Conservation (phyloP, 2,888 invertebrate species). For the Acleris literana region DNA sequence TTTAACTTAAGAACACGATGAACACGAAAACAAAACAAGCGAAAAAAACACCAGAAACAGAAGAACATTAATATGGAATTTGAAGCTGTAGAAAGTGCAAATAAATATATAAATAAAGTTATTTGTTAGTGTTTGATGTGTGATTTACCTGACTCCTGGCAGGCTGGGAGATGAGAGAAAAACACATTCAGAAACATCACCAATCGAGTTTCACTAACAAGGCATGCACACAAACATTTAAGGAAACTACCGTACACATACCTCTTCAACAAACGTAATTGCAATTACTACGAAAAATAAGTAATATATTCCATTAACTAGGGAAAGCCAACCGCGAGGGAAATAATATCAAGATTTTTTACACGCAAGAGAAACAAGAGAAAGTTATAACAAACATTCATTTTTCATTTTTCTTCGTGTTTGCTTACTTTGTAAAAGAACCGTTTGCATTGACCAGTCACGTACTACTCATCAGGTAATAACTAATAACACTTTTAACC, state of each 20-base stretch:
- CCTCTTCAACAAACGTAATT: constrained; percentile 63
- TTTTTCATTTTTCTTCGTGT: background rate
- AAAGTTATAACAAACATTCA: constrained; percentile 53
- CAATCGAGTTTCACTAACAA: constrained; percentile 72
- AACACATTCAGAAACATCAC: constrained; percentile 83
- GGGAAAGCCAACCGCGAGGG: constrained; percentile 75
- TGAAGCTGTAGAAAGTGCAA: constrained; percentile 40
- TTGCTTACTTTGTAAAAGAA: background rate
- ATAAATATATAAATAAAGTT: constrained; percentile 39
- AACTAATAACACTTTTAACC: constrained; percentile 41
- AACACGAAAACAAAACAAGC: too few relatives aligned
- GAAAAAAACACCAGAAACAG: too few relatives aligned
- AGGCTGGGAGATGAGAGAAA: constrained; percentile 84
- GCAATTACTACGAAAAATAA: constrained; percentile 68
- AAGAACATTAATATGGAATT: too few relatives aligned
- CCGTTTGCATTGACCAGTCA: too few relatives aligned
- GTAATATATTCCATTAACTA: constrained; percentile 74
- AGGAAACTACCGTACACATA: constrained; percentile 55
- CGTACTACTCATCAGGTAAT: too few relatives aligned
- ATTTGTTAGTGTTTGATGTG: constrained; percentile 49
- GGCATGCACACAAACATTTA: constrained; percentile 61
- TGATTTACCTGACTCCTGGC: constrained; percentile 83
- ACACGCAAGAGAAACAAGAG: constrained; percentile 77
- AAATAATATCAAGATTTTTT: constrained; percentile 80
- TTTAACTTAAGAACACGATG: too few relatives aligned